Conservation (phyloP, 1,140 invertebrate genomes). For the Papilio xuthus region DNA sequence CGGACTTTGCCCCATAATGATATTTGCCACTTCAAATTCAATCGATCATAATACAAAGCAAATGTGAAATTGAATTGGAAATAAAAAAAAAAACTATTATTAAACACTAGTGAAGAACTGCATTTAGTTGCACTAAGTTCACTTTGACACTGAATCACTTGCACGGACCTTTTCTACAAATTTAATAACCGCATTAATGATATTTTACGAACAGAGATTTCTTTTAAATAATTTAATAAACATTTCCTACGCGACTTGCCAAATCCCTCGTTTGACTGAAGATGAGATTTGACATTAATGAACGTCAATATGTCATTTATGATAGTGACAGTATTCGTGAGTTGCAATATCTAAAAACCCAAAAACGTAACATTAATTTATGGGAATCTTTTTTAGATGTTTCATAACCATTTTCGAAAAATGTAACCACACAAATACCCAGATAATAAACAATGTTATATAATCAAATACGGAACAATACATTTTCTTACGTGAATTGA, state of each 20-base stretch:
- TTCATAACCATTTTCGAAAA: not conserved
- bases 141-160: conserved; percentile 21
- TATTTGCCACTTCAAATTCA: conserved; percentile 58
- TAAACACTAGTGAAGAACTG: conserved; percentile 49
- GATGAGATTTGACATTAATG: conserved; percentile 3
- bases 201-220: not conserved
- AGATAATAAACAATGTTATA: not conserved
- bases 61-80: conserved; percentile 54
- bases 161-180: not conserved
- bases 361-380: not conserved
- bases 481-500: not conserved
- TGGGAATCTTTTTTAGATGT: not conserved
- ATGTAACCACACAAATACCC: not conserved
- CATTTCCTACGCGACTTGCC: conserved; percentile 3
- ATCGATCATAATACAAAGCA: conserved; percentile 55
- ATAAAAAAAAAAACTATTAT: conserved; percentile 57
- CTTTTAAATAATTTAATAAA: conserved; percentile 2
- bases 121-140: not conserved
- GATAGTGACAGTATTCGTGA: not conserved
- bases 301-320: conserved; percentile 14
- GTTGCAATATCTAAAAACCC: not conserved
- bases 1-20: conserved; percentile 75
- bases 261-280: conserved; percentile 34
- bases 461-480: not conserved
- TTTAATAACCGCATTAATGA: not conserved